A percentile compares a stretch with the other conserved stretches of the same genome.
phyloP scores from a whole-genome alignment of 2,797 vertebrate species.

The Graptemys geographica region DNA sequence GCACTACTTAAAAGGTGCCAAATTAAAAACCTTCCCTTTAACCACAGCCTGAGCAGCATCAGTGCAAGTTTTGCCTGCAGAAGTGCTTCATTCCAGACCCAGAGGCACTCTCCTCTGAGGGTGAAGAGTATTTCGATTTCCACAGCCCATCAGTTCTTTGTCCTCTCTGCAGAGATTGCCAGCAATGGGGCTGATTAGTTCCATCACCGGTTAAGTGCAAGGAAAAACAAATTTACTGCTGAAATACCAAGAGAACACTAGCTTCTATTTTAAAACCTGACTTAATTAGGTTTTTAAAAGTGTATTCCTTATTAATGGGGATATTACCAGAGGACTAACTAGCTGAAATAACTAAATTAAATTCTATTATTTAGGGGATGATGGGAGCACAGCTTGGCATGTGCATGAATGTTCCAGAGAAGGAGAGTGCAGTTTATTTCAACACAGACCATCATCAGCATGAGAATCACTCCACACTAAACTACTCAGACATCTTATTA shows the following conservation, averaged over 20 bases:
- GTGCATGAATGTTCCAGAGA: not conserved
- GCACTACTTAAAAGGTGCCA: not conserved
- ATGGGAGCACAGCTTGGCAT: not conserved
- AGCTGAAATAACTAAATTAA: constrained; percentile 30
- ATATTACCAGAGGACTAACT: constrained; percentile 3
- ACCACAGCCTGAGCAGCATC: not conserved
- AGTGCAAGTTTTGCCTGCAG: not conserved
- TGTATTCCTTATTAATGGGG: constrained; percentile 12
- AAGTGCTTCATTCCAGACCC: not conserved
- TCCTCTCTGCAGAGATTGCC: not conserved
- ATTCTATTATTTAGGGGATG: not conserved
- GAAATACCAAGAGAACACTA: not conserved
- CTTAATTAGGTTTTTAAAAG: not conserved
- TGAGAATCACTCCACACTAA: not conserved
- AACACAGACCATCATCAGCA: not conserved
- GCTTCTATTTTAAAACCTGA: not conserved
- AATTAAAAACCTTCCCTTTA: constrained; percentile 15
- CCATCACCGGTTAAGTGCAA: not conserved
- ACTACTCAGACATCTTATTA: not conserved
- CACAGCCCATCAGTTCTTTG: not conserved
- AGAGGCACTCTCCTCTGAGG: not conserved
- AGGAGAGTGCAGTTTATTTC: not conserved
- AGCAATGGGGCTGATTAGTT: not conserved
- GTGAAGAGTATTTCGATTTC: not conserved
- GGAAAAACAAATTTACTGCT: not conserved